These are phyloP conservation scores for Rhinopomastus cyanomelas DNA, from an alignment of 2,113 vertebrate genomes.

Conservation along the genomic window DNA sequence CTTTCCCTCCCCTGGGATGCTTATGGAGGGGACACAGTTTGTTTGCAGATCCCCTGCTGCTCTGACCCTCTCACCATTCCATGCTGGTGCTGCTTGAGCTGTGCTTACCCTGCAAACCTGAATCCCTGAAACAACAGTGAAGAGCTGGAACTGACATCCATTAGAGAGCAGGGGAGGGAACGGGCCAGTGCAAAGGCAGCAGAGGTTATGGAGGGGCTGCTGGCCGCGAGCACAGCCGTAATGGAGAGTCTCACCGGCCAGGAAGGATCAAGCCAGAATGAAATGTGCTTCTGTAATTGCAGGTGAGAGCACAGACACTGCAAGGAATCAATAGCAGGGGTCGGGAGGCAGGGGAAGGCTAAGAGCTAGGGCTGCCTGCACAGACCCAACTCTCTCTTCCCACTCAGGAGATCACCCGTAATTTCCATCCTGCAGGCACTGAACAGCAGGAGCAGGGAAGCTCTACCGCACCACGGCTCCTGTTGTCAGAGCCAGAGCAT, in stretches of 20 bases:
- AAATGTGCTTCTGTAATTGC: not conserved
- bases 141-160: not conserved
- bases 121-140: not conserved
- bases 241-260: not conserved
- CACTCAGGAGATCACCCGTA: not conserved
- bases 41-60: not conserved
- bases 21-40: accelerated
- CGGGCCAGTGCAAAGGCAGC: not conserved
- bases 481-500: not conserved
- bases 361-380: not conserved
- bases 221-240: not conserved
- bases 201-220: not conserved
- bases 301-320: not conserved
- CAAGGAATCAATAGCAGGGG: not conserved
- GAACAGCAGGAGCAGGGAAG: not conserved
- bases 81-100: not conserved
- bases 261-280: not conserved
- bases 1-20: not conserved
- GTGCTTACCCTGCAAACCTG: not conserved
- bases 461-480: not conserved
- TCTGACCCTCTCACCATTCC: not conserved
- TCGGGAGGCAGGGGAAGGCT: not conserved
- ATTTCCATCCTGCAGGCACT: not conserved
- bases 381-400: not conserved
- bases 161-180: not conserved